phyloP scores from a whole-genome alignment of 2,797 vertebrate species.

The Enteromius unitaeniatus region DNA sequence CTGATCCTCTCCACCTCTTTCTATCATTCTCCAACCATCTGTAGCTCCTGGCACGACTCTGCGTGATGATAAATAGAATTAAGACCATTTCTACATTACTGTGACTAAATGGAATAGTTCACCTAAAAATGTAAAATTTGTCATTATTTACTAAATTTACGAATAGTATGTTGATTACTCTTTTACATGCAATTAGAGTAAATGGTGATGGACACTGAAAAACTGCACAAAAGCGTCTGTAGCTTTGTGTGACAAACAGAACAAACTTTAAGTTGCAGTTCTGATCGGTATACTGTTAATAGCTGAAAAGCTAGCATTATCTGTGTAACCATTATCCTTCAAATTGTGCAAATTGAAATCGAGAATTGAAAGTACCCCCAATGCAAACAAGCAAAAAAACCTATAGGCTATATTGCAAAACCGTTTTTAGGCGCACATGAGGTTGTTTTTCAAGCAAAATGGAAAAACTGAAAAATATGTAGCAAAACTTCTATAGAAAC shows the following conservation, averaged over 20 bases:
- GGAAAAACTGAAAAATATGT: too few species aligned
- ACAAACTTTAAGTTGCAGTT: not conserved
- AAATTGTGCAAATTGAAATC: not conserved
- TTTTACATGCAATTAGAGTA: not conserved
- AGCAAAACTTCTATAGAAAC: too few species aligned
- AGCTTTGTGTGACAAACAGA: not conserved
- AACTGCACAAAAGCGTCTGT: not conserved
- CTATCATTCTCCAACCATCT: constrained; percentile 43
- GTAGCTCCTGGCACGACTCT: constrained; percentile 49
- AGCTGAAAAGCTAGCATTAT: not conserved
- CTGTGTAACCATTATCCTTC: not conserved
- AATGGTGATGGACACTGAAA: not conserved
- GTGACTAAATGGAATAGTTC: not conserved
- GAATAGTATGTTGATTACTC: not conserved
- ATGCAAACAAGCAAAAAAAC: not conserved
- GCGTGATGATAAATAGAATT: constrained; percentile 42
- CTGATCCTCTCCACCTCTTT: constrained; percentile 39
- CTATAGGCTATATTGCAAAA: too few species aligned
- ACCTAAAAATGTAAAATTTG: not conserved
- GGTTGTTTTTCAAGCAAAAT: too few species aligned
- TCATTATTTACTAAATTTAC: not conserved
- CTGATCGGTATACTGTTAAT: not conserved
- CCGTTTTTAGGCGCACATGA: too few species aligned
- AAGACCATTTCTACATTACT: constrained; percentile 24
- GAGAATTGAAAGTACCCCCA: not conserved